These are phyloP conservation scores for Coronaproctus castanopsis DNA, from an alignment of 2,888 invertebrate genomes.

Conservation along the genomic window DNA sequence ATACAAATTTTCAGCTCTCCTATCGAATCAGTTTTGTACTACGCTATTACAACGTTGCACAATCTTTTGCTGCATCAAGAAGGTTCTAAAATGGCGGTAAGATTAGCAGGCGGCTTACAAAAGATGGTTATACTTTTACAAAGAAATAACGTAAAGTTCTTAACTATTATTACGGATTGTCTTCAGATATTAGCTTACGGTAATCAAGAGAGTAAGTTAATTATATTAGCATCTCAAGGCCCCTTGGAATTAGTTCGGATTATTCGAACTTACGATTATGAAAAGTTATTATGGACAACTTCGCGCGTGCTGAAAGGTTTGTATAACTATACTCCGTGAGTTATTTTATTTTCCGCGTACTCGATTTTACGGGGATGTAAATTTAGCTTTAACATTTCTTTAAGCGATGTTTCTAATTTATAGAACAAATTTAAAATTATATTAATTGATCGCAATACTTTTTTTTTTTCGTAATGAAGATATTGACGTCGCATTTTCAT, in stretches of 20 bases:
- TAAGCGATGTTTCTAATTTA: too few species aligned
- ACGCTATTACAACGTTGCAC: constrained; percentile 95
- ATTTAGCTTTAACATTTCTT: too few species aligned
- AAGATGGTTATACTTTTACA: constrained; percentile 89
- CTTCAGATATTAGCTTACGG: constrained; percentile 94
- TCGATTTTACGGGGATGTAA: too few species aligned
- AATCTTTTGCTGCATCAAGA: constrained; percentile 94
- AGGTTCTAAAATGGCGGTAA: constrained; percentile 93
- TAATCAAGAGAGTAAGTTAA: constrained; percentile 92
- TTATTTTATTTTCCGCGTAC: not conserved
- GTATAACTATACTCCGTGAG: not conserved
- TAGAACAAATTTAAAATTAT: too few species aligned
- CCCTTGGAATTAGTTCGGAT: constrained; percentile 91
- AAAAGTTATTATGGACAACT: constrained; percentile 96
- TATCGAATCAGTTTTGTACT: constrained; percentile 90
- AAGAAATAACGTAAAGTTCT: constrained; percentile 89
- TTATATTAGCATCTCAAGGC: constrained; percentile 88
- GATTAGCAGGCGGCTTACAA: constrained; percentile 86
- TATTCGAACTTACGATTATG: constrained; percentile 91
- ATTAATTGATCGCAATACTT: too few species aligned
- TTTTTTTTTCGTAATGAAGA: too few species aligned
- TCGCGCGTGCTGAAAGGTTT: constrained; percentile 81
- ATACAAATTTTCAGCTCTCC: too few species aligned
- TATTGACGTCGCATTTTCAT: too few species aligned
- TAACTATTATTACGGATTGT: constrained; percentile 96